These are phyloP conservation scores for Drymonia ruficornis DNA, from an alignment of 2,888 invertebrate species.

Conservation along the genomic window DNA sequence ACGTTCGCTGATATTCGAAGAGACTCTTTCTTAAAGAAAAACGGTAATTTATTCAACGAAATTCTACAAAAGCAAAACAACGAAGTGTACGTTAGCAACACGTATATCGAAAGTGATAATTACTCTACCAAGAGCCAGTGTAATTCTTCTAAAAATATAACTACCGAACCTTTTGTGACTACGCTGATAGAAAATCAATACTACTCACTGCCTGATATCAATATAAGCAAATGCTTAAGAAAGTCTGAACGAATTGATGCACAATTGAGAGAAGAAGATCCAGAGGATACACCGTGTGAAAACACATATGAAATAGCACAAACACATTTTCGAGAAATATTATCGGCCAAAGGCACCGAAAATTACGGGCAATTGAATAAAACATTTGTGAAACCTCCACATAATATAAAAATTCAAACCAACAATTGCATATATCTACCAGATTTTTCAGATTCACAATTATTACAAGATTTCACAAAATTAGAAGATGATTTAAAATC, in stretches of 20 bases:
- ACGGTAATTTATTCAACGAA: slow-evolving; percentile 65
- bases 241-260: slow-evolving; percentile 90
- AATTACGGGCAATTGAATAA: slow-evolving; percentile 77
- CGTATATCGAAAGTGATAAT: slow-evolving; percentile 71
- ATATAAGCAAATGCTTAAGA: slow-evolving; percentile 87
- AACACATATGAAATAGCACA: slow-evolving; percentile 77
- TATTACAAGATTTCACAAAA: slow-evolving; percentile 68
- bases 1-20: slow-evolving; percentile 82
- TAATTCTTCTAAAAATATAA: slow-evolving; percentile 76
- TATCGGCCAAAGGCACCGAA: slow-evolving; percentile 61
- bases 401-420: slow-evolving; percentile 46
- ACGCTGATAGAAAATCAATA: slow-evolving; percentile 88
- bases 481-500: slow-evolving; percentile 80
- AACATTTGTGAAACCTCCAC: slow-evolving; percentile 47
- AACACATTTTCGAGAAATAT: slow-evolving; percentile 72
- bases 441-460: slow-evolving; percentile 64
- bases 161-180: slow-evolving; percentile 78
- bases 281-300: slow-evolving; percentile 73
- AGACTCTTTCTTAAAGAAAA: slow-evolving; percentile 68
- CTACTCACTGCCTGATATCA: slow-evolving; percentile 89
- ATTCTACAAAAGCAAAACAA: slow-evolving; percentile 59
- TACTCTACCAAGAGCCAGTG: slow-evolving; percentile 69
- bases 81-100: slow-evolving; percentile 72
- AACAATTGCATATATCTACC: slow-evolving; percentile 55
- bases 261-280: slow-evolving; percentile 84